phyloP scores from a whole-genome alignment of 2,888 invertebrate genomes.

The Laspeyria flexula region DNA sequence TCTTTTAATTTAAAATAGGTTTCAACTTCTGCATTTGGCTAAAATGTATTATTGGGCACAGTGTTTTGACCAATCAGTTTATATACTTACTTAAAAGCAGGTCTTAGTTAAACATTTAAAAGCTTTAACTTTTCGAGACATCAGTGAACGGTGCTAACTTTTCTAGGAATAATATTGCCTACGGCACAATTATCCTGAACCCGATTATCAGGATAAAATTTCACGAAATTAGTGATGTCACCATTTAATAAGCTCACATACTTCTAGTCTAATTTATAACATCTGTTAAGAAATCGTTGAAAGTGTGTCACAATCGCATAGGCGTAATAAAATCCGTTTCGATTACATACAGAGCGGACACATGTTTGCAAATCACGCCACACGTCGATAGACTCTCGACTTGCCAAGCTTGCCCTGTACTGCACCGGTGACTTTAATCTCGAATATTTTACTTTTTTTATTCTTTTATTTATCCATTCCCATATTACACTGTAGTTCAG shows the following conservation, averaged over 20 bases:
- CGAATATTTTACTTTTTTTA: conserved; percentile 51
- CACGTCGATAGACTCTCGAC: conserved; percentile 29
- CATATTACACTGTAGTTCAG: conserved; percentile 25
- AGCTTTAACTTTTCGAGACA: no score
- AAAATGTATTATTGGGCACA: no score
- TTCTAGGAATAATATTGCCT: no score
- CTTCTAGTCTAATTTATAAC: conserved; percentile 41
- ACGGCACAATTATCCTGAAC: no score
- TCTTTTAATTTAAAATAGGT: conserved; percentile 29
- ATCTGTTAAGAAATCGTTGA: conserved; percentile 52
- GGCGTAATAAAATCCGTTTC: conserved; percentile 56
- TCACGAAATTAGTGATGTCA: no score
- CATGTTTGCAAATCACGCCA: conserved; percentile 46
- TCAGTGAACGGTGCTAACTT: no score
- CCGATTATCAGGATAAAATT: no score
- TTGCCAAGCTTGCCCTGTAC: conserved; percentile 29
- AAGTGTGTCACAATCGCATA: conserved; percentile 53
- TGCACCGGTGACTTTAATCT: conserved; percentile 56
- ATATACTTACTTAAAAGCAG: no score
- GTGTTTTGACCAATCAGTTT: no score
- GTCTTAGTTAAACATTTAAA: no score
- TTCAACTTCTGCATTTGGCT: conserved; percentile 34
- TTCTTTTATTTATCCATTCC: conserved; percentile 41
- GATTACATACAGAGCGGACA: conserved; percentile 43
- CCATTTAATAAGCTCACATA: no score